Conservation (phyloP, 1,140 invertebrate species). For the Macrocentrus cingulum region DNA sequence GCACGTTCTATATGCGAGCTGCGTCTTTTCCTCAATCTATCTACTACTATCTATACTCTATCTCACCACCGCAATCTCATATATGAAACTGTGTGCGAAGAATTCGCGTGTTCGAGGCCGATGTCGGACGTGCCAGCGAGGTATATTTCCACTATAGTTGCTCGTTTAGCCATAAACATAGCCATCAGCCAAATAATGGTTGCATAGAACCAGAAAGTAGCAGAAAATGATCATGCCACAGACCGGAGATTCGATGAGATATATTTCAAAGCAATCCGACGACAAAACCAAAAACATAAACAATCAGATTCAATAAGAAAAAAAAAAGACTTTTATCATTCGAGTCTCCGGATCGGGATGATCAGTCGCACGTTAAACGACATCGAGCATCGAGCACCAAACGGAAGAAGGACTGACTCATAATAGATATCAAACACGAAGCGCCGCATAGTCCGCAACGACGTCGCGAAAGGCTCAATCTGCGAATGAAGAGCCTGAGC, state of each 20-base stretch:
- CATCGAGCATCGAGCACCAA: constrained; percentile 36
- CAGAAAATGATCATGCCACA: constrained; percentile 6
- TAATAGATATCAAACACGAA: constrained; percentile 59
- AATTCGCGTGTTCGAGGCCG: constrained; percentile 28
- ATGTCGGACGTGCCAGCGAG: constrained; percentile 32
- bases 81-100: background rate
- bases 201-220: background rate
- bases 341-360: constrained; percentile 30
- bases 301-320: background rate
- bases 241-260: constrained; percentile 4
- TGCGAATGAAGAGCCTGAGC: constrained; percentile 96
- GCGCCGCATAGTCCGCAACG: constrained; percentile 87
- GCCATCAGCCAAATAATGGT: too few relatives aligned
- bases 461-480: constrained; percentile 90
- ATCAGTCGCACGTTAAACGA: constrained; percentile 37
- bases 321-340: constrained; percentile 20
- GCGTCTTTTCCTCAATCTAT: constrained; percentile 10
- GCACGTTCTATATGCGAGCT: constrained; percentile 31
- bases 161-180: constrained; percentile 6
- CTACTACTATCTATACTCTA: constrained; percentile 12
- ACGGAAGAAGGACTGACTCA: constrained; percentile 35
- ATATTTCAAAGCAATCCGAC: background rate
- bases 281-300: constrained; percentile 4
- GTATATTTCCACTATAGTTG: background rate
- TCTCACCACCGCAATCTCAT: too few relatives aligned